Base-by-base conservation (phyloP, 2,888 invertebrate genomes). In the Agrochola macilenta region DNA sequence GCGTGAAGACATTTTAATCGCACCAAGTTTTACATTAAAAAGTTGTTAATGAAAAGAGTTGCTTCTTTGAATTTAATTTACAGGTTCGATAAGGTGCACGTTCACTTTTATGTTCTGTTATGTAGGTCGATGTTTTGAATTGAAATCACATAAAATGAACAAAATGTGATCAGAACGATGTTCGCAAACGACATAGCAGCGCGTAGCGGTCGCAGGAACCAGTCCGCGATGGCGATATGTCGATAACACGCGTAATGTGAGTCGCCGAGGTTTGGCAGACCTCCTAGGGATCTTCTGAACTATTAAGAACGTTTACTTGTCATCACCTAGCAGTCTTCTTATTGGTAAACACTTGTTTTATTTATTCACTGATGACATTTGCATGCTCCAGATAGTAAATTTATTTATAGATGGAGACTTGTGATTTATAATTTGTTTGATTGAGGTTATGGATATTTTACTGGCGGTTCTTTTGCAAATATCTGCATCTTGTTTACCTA, bases 201-300 rank as follows among this genome's bases (percentile, higher is more conserved):
- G 84, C 39, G 86, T 86, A 86, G 87, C 83, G 84, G 83, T 88
- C 82, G 79, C 72, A 71, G 81, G 84, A 88, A 88, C 88, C 88
- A 84, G 89, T 89, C 84, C 68, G n/a, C 74, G 78, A 63, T 82
- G 75, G 63, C 76, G 78, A 84, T 84, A 85, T 83, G 82, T 76
- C 78, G 87, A 89, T 89, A 89, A 84, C 74, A 77, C 78, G 63
- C 74, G 76, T 83, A 79, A 83, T 86, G 80, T 78, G 72, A 75
- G 80, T 74, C 71, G 77, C 74, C 81, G 78, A 84, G 79, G 87
- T 90, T 91, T 90, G 91, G 90, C 90, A 89, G 87, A 88, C 87
- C 88, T 86, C 86, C 69, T 81, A 66, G 63, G 57, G 35, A 57
- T 57, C 87, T 78, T 35, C 73, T 64, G 35, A 77, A 64, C 71